Base-by-base conservation (phyloP, 2,888 invertebrate genomes). In the Cryptus viduatorius region DNA sequence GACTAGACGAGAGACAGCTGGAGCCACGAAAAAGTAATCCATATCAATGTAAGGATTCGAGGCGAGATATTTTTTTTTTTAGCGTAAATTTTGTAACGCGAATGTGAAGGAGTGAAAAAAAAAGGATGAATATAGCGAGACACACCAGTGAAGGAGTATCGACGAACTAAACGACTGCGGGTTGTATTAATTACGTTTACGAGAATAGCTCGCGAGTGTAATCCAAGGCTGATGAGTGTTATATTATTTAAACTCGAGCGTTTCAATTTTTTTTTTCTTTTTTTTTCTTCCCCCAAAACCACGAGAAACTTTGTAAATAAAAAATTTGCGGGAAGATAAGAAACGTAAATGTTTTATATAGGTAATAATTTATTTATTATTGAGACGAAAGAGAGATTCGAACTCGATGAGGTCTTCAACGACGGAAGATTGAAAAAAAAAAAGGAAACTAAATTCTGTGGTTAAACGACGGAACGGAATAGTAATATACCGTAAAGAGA, bases 301-400 rank as follows among this genome's bases (percentile, higher is more conserved):
- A 24, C 50, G 19, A 12, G 76, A 42, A 80, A 89, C 88, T 90
- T 86, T 93, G 93, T 93, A 93, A 90, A 93, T 93, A 93, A 14
- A 48, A 0, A 61, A 61, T 87, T 37, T 37, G 86, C 85, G 86
- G 88, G 83, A 85, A 89, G 83, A 86, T 87, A 84, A 86, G 86
- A 89, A 84, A 88, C 82, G 82, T 89, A 86, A 90, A 89, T 91
- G 91, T 92, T 92, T 92, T 91, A 90, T 91, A 89, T 92, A 93
- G 91, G 87, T 89, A 88, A 89, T 92, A 92, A 92, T 90, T 92
- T 92, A 93, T 93, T 93, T 93, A 92, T 92, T 92, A 90, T 89
- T 87, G 83, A 88, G 88, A 87, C 75, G 80, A 37, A 77, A n/a
- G 46, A 48, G 5, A n/a, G 44, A 61, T 53, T 67, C 59, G 44